phyloP scores from a whole-genome alignment of 2,113 vertebrate genomes.

The Grantiella picta region DNA sequence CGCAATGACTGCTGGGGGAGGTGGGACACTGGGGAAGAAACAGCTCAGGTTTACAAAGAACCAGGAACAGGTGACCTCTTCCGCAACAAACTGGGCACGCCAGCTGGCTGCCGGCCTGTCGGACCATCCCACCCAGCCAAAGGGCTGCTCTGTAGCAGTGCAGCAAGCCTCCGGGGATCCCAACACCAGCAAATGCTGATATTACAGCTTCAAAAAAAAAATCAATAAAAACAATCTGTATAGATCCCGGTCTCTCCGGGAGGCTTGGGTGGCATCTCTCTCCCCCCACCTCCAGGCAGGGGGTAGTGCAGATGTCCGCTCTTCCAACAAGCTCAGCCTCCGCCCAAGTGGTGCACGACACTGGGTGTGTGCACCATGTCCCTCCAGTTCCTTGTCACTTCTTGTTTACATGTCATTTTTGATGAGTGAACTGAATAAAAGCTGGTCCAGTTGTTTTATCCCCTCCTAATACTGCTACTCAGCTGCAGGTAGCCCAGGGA shows the following conservation, averaged over 20 bases:
- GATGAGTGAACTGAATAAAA: slow-evolving; percentile 71
- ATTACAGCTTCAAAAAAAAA: slow-evolving; percentile 18
- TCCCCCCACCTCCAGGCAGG: slow-evolving; percentile 15
- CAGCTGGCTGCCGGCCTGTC: slow-evolving; percentile 31
- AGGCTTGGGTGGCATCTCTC: slow-evolving; percentile 37
- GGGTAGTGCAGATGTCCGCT: not conserved
- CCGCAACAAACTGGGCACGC: slow-evolving; percentile 8
- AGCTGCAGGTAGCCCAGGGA: slow-evolving; percentile 24
- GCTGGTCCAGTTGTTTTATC: slow-evolving; percentile 52
- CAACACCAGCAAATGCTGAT: slow-evolving; percentile 73
- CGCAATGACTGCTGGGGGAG: slow-evolving; percentile 79
- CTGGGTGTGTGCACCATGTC: not conserved
- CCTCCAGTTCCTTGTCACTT: slow-evolving; percentile 60
- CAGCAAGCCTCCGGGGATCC: slow-evolving; percentile 57
- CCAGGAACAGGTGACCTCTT: slow-evolving; percentile 71
- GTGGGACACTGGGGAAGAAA: slow-evolving; percentile 54
- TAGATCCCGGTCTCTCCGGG: not conserved
- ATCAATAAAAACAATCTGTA: slow-evolving; percentile 4
- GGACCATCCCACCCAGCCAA: slow-evolving; percentile 39
- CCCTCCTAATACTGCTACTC: slow-evolving; percentile 36
- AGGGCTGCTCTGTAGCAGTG: slow-evolving; percentile 66
- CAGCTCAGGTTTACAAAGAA: slow-evolving; percentile 76
- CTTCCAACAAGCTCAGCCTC: not conserved
- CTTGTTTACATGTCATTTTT: slow-evolving; percentile 70
- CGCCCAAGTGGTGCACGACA: not conserved